These are phyloP conservation scores for Hemicrepidius hirtus DNA, from an alignment of 2,888 invertebrate genomes.

Conservation along the genomic window DNA sequence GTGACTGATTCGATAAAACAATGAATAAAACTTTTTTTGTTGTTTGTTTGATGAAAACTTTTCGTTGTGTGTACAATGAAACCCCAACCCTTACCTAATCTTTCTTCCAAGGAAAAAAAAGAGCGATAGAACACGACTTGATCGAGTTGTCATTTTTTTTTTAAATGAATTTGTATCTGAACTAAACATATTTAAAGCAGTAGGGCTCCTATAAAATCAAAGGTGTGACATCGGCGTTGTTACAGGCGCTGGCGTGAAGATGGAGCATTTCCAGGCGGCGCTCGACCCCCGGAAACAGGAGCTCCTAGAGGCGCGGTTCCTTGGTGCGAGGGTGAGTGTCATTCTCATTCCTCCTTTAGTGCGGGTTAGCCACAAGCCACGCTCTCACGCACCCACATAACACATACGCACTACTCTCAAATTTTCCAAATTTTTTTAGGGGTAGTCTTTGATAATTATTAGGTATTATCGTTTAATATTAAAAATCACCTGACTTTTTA, in stretches of 20 bases:
- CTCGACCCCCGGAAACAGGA: slow-evolving; percentile 99
- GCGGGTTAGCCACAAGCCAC: slow-evolving; percentile 43
- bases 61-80: no score
- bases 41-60: no score
- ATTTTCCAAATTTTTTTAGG: no score
- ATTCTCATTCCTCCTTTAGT: slow-evolving; percentile 52
- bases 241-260: slow-evolving; percentile 92
- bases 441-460: no score
- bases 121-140: no score
- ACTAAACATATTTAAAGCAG: slow-evolving; percentile 15
- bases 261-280: slow-evolving; percentile 97
- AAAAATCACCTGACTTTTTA: slow-evolving; percentile 25
- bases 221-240: slow-evolving; percentile 70
- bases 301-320: slow-evolving; percentile 97
- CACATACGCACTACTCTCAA: no score
- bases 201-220: slow-evolving; percentile 64
- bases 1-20: no score
- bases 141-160: slow-evolving; percentile 28
- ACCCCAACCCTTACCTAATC: no score
- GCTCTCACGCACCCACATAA: slow-evolving; percentile 27
- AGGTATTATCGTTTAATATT: slow-evolving; percentile 7
- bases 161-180: slow-evolving; percentile 34
- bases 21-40: no score
- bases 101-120: no score
- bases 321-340: slow-evolving; percentile 93